Evolutionary conservation across 2,888 invertebrate genomes (phyloP), one percentile per base, ranked within the genome.

Genomic region (Sceliomorpha sp.): DNA sequence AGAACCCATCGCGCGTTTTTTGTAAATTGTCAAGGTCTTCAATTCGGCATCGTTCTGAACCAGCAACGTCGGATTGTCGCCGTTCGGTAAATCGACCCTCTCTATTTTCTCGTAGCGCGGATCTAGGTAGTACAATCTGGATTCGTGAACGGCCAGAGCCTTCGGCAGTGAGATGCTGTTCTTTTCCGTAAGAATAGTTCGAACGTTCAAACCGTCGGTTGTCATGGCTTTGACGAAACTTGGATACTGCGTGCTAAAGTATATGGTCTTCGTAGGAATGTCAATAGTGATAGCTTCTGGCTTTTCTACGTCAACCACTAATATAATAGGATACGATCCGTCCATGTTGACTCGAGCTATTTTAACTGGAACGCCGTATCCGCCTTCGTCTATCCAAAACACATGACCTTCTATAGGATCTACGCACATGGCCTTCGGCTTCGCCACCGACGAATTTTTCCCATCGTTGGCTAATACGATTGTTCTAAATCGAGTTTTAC

Each of bases 371-470:
- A 97, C 95, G 1, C 96, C 96, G 66, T 91, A 93, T 5, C 97
- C 97, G 6, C 99, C 99, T 74, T 96, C 95, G 83, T 99, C 99
- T 6, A 98, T 92, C 99, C 99, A 99, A 89, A 96, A 99, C 17
- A 89, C 90, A 84, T 88, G 94, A 90, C 99, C 99, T 78, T 96
- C 95, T n/a, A 92, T 92, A 0, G 99, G 98, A 89, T 99, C 97
- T 24, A 99, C 90, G 55, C 95, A 96, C 64, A 99, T 92, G 0
- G 95, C 92, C 77, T 92, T 94, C 0, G 99, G 99, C 76, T 93
- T 93, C 0, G 97, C 95, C 1, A 98, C 96, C 0, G 97, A 97
- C 0, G 92, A 92, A 59, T 90, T 92, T 73, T 93, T 95, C 0
- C 98, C 98, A 81, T 97, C 95, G 84, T 98, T 98, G 0, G 95